Conservation (phyloP, 2,113 vertebrate species). For the Alectura lathami region DNA sequence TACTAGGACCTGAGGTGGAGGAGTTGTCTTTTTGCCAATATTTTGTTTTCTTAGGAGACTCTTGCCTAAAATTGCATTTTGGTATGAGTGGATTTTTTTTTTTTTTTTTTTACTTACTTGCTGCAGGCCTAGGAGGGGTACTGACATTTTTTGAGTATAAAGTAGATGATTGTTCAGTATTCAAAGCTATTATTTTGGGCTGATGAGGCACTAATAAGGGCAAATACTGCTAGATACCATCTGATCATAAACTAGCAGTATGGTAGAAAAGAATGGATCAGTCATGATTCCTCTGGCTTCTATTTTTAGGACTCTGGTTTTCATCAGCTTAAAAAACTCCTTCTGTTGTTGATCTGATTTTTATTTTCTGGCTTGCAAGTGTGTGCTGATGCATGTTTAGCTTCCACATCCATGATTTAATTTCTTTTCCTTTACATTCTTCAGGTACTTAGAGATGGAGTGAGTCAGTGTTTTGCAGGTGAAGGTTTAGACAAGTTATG, state of each 20-base stretch:
- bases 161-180: neutral
- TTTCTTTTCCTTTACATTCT: slow-evolving; percentile 28
- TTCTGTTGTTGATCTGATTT: neutral
- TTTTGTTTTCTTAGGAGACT: neutral
- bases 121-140: neutral
- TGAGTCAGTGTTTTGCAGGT: slow-evolving; percentile 64
- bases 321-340: neutral
- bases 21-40: neutral
- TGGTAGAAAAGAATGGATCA: neutral
- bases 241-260: neutral
- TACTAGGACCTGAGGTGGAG: neutral
- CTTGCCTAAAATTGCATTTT: neutral
- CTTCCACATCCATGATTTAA: slow-evolving; percentile 6
- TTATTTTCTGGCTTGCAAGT: neutral
- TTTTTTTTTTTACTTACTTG: neutral
- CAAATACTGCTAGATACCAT: neutral
- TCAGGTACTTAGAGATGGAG: neutral
- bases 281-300: neutral
- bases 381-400: neutral
- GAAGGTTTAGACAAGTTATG: slow-evolving; percentile 72
- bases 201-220: neutral
- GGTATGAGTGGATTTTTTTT: neutral
- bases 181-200: neutral
- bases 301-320: neutral
- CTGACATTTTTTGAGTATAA: neutral